phyloP scores from a whole-genome alignment of 1,140 invertebrate genomes.

The Procambarus clarkii region DNA sequence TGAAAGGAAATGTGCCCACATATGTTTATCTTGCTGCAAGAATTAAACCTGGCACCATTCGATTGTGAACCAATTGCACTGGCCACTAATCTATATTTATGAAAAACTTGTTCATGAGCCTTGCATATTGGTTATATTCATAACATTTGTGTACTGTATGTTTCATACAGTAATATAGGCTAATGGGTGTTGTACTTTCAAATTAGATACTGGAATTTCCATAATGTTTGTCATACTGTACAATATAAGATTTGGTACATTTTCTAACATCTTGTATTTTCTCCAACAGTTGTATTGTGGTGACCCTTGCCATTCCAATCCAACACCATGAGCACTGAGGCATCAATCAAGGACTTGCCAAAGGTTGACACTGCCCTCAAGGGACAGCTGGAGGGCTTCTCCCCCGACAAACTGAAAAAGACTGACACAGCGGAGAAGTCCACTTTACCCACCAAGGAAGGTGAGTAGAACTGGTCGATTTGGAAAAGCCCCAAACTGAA shows the following conservation, averaged over 20 bases:
- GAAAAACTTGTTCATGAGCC: no score
- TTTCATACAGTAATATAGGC: no score
- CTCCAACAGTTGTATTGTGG: neutral
- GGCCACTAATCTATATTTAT: no score
- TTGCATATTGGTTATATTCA: no score
- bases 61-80: no score
- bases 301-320: neutral
- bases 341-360: conserved; percentile 90
- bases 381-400: conserved; percentile 89
- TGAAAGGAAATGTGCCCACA: no score
- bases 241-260: neutral
- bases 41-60: no score
- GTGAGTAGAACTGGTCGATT: conserved; percentile 79
- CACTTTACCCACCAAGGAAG: conserved; percentile 93
- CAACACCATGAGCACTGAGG: conserved; percentile 59
- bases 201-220: neutral
- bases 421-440: conserved; percentile 95
- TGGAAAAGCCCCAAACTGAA: neutral
- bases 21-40: no score
- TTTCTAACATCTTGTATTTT: neutral
- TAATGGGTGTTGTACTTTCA: no score
- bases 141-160: no score
- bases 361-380: conserved; percentile 92
- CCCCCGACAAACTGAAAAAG: conserved; percentile 89
- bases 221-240: neutral